phyloP scores from a whole-genome alignment of 2,113 vertebrate species.

The Brevimyrus niger region DNA sequence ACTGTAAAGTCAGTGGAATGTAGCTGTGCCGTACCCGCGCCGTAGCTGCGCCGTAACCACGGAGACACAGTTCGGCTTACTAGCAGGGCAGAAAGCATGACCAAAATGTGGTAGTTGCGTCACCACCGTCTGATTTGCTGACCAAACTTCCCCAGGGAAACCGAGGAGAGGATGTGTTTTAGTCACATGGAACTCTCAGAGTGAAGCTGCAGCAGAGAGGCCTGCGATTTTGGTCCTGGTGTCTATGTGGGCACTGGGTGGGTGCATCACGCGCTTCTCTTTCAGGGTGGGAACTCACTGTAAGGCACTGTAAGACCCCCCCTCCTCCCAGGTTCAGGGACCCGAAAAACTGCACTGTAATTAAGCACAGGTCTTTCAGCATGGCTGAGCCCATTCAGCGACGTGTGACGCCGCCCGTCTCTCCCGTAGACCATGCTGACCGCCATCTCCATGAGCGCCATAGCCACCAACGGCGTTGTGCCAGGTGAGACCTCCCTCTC shows the following conservation, averaged over 20 bases:
- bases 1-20: neutral
- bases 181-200: neutral
- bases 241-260: neutral
- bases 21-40: too few relatives aligned
- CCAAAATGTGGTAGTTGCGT: neutral
- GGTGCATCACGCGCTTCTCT: neutral
- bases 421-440: slow-evolving; percentile 79
- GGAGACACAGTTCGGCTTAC: too few relatives aligned
- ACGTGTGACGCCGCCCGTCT: slow-evolving; percentile 23
- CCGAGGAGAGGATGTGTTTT: neutral
- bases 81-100: neutral
- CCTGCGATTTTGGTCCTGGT: too few relatives aligned
- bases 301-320: neutral
- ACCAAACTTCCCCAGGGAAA: too few relatives aligned
- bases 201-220: neutral
- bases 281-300: too few relatives aligned
- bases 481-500: slow-evolving; percentile 64
- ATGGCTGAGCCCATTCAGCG: neutral
- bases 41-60: too few relatives aligned
- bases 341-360: neutral
- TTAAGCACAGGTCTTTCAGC: too few relatives aligned
- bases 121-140: too few relatives aligned
- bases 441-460: slow-evolving; percentile 94
- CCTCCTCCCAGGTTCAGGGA: neutral
- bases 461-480: slow-evolving; percentile 92